phyloP scores from a whole-genome alignment of 1,140 invertebrate genomes.

The Adoxophyes honmai region DNA sequence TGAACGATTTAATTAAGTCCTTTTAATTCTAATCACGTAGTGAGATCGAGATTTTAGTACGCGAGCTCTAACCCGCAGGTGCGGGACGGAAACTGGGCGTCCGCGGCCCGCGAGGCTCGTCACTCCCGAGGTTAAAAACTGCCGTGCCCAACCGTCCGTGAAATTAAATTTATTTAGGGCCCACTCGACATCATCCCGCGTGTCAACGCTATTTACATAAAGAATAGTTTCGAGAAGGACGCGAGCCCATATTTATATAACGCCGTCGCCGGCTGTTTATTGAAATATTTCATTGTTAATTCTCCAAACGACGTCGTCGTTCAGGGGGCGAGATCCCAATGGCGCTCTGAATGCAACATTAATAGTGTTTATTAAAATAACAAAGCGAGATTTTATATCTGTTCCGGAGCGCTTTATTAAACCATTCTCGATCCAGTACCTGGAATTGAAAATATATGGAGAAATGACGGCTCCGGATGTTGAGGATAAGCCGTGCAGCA shows the following conservation, averaged over 20 bases:
- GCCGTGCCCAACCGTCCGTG: slow-evolving; percentile 42
- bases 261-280: slow-evolving; percentile 57
- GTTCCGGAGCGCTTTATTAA: slow-evolving; percentile 39
- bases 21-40: slow-evolving; percentile 43
- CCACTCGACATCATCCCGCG: slow-evolving; percentile 54
- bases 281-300: slow-evolving; percentile 75
- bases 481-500: slow-evolving; percentile 44
- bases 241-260: slow-evolving; percentile 63
- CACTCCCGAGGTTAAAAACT: slow-evolving; percentile 54
- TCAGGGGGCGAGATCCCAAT: slow-evolving; percentile 42
- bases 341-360: slow-evolving; percentile 50
- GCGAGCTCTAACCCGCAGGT: slow-evolving; percentile 32
- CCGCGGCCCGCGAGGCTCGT: slow-evolving; percentile 15
- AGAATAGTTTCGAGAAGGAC: slow-evolving; percentile 65
- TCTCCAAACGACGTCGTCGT: slow-evolving; percentile 52
- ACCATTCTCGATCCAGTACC: slow-evolving; percentile 31
- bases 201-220: slow-evolving; percentile 66
- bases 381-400: slow-evolving; percentile 34
- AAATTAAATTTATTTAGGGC: slow-evolving; percentile 73
- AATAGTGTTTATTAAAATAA: slow-evolving; percentile 72
- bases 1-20: slow-evolving; percentile 14
- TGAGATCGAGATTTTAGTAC: slow-evolving; percentile 33
- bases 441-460: slow-evolving; percentile 31
- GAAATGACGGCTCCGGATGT: slow-evolving; percentile 27
- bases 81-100: slow-evolving; percentile 29